These are phyloP conservation scores for Molossus molossus DNA, from an alignment of 2,797 vertebrate genomes.

Conservation along the genomic window DNA sequence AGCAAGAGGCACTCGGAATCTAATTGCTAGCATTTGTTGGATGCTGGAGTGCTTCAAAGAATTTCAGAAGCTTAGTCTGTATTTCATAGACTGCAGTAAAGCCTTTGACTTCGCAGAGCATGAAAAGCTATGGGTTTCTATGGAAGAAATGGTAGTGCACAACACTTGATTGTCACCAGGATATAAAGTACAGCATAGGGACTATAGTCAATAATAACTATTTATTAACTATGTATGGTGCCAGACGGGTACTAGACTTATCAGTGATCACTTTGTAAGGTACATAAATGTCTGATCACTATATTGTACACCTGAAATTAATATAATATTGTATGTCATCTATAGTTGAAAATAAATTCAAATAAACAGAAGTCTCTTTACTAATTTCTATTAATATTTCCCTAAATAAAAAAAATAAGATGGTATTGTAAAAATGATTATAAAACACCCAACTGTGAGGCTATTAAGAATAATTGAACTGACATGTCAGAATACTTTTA, in stretches of 20 bases:
- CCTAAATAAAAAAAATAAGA: slow-evolving; percentile 7
- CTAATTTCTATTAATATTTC: slow-evolving; percentile 17
- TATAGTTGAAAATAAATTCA: background rate
- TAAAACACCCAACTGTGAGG: background rate
- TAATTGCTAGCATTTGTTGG: background rate
- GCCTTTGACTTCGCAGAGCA: background rate
- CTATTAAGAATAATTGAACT: background rate
- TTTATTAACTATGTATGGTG: background rate
- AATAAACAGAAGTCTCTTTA: background rate
- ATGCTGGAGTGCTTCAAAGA: background rate
- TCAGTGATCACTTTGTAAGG: background rate
- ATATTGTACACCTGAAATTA: background rate
- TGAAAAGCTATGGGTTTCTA: background rate
- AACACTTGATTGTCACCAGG: background rate
- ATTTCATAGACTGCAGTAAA: background rate
- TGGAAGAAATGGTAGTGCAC: background rate
- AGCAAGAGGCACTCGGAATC: background rate
- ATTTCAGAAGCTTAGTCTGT: background rate
- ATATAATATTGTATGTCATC: background rate
- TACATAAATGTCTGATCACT: background rate
- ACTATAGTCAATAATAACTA: background rate
- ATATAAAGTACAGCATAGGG: background rate
- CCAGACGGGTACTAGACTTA: background rate
- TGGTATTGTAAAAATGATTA: background rate
- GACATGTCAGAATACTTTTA: background rate